Evolutionary conservation across 2,888 invertebrate species (phyloP), one percentile per base, ranked within the genome.

Genomic region (Camptogramma bilineatum): DNA sequence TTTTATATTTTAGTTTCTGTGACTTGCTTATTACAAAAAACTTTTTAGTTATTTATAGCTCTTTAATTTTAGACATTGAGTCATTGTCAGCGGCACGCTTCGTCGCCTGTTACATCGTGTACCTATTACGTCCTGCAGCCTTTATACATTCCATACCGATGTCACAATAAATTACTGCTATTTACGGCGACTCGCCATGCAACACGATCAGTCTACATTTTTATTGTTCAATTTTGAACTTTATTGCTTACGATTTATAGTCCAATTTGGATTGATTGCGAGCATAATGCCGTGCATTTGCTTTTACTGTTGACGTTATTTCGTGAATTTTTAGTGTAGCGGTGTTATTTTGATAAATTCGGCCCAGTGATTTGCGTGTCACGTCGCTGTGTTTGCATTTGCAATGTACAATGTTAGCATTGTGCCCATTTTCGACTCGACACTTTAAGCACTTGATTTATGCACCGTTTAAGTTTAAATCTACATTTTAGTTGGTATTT

Each of bases 171-270:
- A 77, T 79, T 78, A 77, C 75, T 75, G 71, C 64, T 73, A 70
- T 71, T 74, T 72, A 75, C 74, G 68, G 56, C 68, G 69, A 53
- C 62, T 68, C 64, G 66, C 61, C 71, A 69, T 70, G 70, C 69
- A 69, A 73, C 65, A 64, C 66, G 65, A 68, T 73, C 64, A 71
- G 19, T 61, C 71, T 69, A 73, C 73, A 73, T 72, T 80, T 56
- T 81, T 80, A 83, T 76, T 77, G 78, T 84, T 81, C 82, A 83
- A 86, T 85, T 84, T 83, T 80, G 79, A 73, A 77, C 81, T 84
- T 85, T 86, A 86, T 81, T 77, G 74, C 78, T 64, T 61, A 60
- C 64, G 64, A 60, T 67, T 72, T 80, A 79, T 74, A 76, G 76
- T 76, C 72, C 71, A 73, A 73, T 80, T 80, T 78, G 73, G 77